Evolutionary conservation across 2,797 vertebrate genomes (phyloP), one percentile per base, ranked within the genome.

Genomic region (Ctenochaetus hawaiiensis): DNA sequence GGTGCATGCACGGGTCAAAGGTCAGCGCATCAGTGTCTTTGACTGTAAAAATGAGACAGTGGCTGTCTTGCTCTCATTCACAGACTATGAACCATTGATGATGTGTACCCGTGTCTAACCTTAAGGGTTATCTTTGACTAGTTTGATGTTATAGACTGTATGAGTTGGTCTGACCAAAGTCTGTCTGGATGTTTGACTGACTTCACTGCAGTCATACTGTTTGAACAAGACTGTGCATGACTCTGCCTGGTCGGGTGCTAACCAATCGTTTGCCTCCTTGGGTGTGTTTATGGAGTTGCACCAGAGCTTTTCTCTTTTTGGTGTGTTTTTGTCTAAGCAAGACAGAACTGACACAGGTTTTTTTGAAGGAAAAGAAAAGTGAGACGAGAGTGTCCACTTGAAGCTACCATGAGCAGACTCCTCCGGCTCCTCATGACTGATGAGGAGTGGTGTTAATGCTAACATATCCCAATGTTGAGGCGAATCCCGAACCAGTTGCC

Each of bases 161-260:
- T 83, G 82, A 90, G 86, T 20, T 54, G 74, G 12, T 84, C 69
- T 26, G 77, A 63, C 71, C 87, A 70, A 83, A 84, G 77, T 84
- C 85, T 87, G 87, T 86, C 90, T 92, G 88, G 73, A 54, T 77
- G 54, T 75, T 86, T 39, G 45, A 67, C 82, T 79, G 69, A 69
- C 75, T 88, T 81, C 52, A 8, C 83, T 49, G 70, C 73, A 71
- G 60, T 82, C 78, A 17, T 12, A 52, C 52, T 78, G 34, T 88
- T 72, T 66, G 59, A 77, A 90, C 93, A 93, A 91, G 92, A 90
- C 91, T 0, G 69, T 72, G 83, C 91, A 88, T 54, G 93, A 92
- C 60, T 72, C 18, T 52, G 52, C 78, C 53, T 68, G 22, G 49
- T 79, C 72, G 34, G 43, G 37, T 8, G 70, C 73, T 57, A 85